Conservation (phyloP, 2,113 vertebrate genomes). For the Tyrannus savana region DNA sequence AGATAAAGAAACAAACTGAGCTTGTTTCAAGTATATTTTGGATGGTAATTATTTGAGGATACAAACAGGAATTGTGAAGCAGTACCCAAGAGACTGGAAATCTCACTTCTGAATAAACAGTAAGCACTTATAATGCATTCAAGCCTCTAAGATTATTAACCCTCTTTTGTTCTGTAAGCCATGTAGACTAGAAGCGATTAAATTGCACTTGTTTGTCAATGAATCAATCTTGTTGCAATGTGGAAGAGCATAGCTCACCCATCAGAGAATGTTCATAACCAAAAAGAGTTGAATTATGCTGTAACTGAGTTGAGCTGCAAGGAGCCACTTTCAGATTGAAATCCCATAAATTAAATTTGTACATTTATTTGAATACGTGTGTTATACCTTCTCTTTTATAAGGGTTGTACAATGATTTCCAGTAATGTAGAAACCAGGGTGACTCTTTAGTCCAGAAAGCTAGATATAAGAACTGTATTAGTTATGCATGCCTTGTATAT, state of each 20-base stretch:
- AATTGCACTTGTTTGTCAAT: background rate
- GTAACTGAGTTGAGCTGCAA: background rate
- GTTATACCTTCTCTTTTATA: background rate
- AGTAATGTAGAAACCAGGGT: background rate
- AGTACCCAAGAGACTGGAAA: constrained; percentile 7
- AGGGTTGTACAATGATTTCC: background rate
- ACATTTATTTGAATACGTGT: background rate
- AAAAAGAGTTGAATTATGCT: background rate
- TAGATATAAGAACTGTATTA: background rate
- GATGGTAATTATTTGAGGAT: constrained; percentile 28
- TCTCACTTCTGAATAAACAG: background rate
- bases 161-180: background rate
- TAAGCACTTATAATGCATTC: background rate
- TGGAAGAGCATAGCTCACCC: rapidly evolving
- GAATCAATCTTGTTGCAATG: background rate
- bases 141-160: background rate
- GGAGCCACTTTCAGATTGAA: background rate
- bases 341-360: background rate
- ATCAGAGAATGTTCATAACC: background rate
- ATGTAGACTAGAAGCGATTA: background rate
- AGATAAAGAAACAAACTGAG: constrained; percentile 65
- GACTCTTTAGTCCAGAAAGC: background rate
- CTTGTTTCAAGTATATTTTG: constrained; percentile 54
- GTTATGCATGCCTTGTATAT: background rate
- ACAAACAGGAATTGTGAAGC: constrained; percentile 23